Percentiles rank a stretch among this genome's conserved stretches.
phyloP scores from a whole-genome alignment of 2,797 vertebrate genomes.

The Falco concolor region DNA sequence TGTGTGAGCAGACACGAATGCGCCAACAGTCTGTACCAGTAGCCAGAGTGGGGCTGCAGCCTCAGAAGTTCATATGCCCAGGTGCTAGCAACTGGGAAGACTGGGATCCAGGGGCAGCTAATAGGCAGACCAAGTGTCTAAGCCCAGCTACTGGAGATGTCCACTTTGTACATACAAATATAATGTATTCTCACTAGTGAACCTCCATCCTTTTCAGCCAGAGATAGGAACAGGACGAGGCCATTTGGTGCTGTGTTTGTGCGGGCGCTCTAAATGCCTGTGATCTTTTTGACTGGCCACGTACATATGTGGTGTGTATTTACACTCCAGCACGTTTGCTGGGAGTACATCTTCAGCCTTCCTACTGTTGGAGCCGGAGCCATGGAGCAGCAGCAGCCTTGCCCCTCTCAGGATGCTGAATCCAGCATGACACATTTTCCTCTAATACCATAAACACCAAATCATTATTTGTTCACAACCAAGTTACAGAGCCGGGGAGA shows the following conservation, averaged over 20 bases:
- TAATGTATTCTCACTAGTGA: fast-evolving
- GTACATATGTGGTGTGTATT: too few relatives aligned
- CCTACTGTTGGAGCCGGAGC: background rate
- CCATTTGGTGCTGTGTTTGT: background rate
- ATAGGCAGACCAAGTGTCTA: background rate
- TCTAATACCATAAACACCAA: background rate
- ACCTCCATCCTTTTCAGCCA: background rate
- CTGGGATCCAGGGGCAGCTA: background rate
- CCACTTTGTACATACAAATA: fast-evolving
- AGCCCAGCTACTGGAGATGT: background rate
- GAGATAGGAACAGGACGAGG: background rate
- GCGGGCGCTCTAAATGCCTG: too few relatives aligned
- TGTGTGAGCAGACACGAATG: background rate
- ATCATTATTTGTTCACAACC: background rate
- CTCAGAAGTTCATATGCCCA: background rate
- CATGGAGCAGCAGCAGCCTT: background rate
- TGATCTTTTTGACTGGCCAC: background rate
- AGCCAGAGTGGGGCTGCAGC: background rate
- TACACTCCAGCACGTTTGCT: background rate
- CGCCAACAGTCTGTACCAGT: background rate
- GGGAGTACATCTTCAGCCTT: background rate
- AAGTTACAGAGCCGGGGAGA: background rate
- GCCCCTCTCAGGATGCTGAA: background rate
- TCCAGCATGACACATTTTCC: fast-evolving
- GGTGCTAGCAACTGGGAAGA: background rate